Evolutionary conservation across 2,888 invertebrate genomes (phyloP).

Genomic region (Fabriciana adippe): DNA sequence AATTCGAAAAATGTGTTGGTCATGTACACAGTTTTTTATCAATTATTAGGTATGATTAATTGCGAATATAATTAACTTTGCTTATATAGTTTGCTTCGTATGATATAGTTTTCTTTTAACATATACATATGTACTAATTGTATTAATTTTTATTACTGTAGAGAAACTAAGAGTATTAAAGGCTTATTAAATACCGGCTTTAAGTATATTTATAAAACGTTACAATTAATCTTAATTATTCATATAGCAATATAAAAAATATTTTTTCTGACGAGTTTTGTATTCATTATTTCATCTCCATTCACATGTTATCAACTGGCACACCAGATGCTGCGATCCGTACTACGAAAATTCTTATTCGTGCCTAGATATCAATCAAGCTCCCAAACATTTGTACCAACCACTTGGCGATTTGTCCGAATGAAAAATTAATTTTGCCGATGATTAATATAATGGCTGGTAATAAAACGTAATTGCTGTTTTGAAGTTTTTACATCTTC

Average conservation of each 20-base stretch:
- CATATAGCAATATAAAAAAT: slow-evolving; percentile 2
- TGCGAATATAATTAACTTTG: too few relatives aligned
- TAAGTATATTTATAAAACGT: too few relatives aligned
- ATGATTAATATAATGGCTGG: slow-evolving; percentile 80
- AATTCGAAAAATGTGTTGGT: too few relatives aligned
- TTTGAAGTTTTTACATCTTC: slow-evolving; percentile 81
- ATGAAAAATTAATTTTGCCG: slow-evolving; percentile 81
- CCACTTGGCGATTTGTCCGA: slow-evolving; percentile 78
- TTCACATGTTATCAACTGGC: slow-evolving; percentile 38
- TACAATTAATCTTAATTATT: slow-evolving; percentile 1
- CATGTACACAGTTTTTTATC: too few relatives aligned
- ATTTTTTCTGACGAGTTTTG: slow-evolving; percentile 2
- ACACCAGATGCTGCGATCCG: slow-evolving; percentile 49
- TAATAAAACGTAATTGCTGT: slow-evolving; percentile 80
- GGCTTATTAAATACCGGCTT: too few relatives aligned
- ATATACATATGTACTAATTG: too few relatives aligned
- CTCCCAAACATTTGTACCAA: slow-evolving; percentile 70
- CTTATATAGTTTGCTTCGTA: too few relatives aligned
- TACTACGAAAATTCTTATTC: slow-evolving; percentile 55
- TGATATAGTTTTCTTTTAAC: too few relatives aligned
- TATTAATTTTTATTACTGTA: too few relatives aligned
- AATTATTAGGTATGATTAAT: too few relatives aligned
- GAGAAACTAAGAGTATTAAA: too few relatives aligned
- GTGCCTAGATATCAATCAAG: slow-evolving; percentile 69
- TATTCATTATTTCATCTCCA: slow-evolving; percentile 31